These are phyloP conservation scores for Caretta caretta DNA, from an alignment of 2,113 vertebrate species.

Conservation along the genomic window DNA sequence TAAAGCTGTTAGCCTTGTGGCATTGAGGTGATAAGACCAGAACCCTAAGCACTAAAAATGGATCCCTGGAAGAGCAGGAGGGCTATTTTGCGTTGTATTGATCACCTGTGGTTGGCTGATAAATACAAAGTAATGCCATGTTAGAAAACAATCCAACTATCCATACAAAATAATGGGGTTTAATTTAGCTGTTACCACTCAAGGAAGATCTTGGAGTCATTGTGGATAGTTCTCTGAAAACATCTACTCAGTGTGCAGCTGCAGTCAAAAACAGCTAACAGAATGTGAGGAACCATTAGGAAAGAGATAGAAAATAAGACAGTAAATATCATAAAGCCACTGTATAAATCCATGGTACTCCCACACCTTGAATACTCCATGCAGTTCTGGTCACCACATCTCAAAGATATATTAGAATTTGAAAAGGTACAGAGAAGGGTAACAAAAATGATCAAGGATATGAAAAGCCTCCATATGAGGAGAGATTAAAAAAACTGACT, in stretches of 20 bases:
- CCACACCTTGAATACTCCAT: background rate
- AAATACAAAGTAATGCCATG: background rate
- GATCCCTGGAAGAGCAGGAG: constrained; percentile 29
- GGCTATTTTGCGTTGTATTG: background rate
- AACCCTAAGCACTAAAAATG: constrained; percentile 5
- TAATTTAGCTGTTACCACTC: background rate
- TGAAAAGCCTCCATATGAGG: background rate
- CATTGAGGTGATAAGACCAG: constrained; percentile 17
- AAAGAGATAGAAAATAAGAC: background rate
- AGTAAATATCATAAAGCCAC: background rate
- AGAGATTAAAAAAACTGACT: background rate
- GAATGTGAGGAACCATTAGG: background rate
- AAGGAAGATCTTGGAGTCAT: background rate
- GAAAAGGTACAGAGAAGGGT: background rate
- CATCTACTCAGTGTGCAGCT: background rate
- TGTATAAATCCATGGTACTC: background rate
- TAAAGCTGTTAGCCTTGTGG: background rate
- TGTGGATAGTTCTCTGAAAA: background rate
- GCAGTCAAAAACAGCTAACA: background rate
- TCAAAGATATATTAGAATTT: background rate
- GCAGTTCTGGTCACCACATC: background rate
- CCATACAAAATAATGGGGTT: background rate
- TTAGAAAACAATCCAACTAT: background rate
- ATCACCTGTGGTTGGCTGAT: background rate
- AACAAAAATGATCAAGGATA: background rate